Base-by-base conservation (phyloP, 2,797 vertebrate species). In the Nothura maculosa region DNA sequence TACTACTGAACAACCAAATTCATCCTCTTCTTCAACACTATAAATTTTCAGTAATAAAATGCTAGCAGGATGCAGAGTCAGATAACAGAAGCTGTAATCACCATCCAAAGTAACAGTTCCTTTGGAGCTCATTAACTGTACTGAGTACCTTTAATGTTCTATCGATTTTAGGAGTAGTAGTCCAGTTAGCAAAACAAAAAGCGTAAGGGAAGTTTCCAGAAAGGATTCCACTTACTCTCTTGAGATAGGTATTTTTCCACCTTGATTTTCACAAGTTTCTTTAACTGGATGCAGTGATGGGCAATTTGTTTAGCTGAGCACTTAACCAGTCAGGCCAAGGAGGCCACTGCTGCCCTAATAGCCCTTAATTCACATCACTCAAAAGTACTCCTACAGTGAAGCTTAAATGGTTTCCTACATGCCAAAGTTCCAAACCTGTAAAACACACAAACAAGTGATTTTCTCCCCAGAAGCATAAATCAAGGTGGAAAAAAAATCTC, bases 41-140 rank as follows among this genome's bases (percentile, higher is more conserved):
- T 20, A 90, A 74, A 68, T 69, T 15, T 48, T 34, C 38, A 89
- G 38, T 24, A 90, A 84, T 76, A 85, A 93, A 90, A 74, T 57
- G 66, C 3, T 12, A 47, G 66, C 22, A 58, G 5, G 21, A 30
- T 52, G 80, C n/a, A 1, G 57, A 85, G 15, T 81, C 58, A 87
- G 62, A 60, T n/a, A 85, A 48, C 62, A 90, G 69, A 43, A 85
- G 34, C 62, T 63, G 62, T 42, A 87, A 87, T 58, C 80, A 86
- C 76, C 89, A 48, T 13, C 69, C 55, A 76, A 30, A 84, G 58
- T 60, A 72, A 81, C 40, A 86, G 62, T 34, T 92, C 85, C 89
- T 92, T 54, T 86, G 81, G 69, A 95, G 63, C 76, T 93, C 93
- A 89, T 92, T 87, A 91, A 69, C 12, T 4, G 9, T 8, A 92